These are phyloP conservation scores for Anastrepha ludens DNA, from an alignment of 1,140 invertebrate species.

Conservation along the genomic window DNA sequence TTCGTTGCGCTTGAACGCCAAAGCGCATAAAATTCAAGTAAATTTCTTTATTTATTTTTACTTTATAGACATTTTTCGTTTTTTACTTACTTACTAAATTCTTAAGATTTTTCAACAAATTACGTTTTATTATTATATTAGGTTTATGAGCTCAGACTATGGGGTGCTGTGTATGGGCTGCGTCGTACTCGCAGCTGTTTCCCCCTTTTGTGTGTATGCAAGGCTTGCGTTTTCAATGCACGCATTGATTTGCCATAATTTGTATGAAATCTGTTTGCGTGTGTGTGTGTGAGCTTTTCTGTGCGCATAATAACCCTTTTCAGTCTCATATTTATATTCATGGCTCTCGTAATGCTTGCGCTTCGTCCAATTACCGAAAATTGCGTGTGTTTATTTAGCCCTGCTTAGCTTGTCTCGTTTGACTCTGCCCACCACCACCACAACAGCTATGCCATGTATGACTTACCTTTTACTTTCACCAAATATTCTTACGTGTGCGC, in stretches of 20 bases:
- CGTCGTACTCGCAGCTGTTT: background rate
- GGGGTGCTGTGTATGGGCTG: background rate
- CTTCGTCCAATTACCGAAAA: conserved; percentile 48
- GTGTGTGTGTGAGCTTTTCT: background rate
- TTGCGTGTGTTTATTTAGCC: background rate
- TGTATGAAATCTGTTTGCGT: background rate
- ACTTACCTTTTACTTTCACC: background rate
- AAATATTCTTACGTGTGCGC: background rate
- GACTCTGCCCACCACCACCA: no score
- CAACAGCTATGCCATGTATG: background rate
- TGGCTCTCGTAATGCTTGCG: background rate
- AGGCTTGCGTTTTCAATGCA: background rate
- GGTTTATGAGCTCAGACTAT: background rate
- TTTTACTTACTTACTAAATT: conserved; percentile 1
- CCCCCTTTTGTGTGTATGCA: background rate
- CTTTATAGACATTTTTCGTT: conserved; percentile 1
- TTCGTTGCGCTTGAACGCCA: background rate
- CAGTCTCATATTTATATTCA: conserved; percentile 18
- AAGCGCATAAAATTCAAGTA: background rate
- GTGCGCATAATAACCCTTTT: conserved; percentile 26
- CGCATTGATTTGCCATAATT: conserved; percentile 46
- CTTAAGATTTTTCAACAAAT: conserved; percentile 30
- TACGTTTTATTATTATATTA: conserved; percentile 33
- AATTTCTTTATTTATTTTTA: conserved; percentile 41
- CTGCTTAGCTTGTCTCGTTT: background rate